These are phyloP conservation scores for Tipula vernalis DNA, from an alignment of 2,888 invertebrate species.

Conservation along the genomic window DNA sequence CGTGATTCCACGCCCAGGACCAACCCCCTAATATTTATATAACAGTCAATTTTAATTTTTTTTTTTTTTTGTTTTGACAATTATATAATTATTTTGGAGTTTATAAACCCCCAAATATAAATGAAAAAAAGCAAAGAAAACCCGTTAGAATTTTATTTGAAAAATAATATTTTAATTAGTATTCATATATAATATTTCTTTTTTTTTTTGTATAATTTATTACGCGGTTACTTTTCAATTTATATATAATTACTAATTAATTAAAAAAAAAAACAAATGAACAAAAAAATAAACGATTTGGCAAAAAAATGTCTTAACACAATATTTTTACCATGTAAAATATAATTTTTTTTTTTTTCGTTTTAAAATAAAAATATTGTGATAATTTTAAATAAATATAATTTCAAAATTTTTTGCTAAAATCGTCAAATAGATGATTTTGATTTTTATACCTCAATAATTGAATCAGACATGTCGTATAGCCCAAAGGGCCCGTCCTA, in stretches of 20 bases:
- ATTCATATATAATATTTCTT: slow-evolving; percentile 15
- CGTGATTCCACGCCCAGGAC: slow-evolving; percentile 73
- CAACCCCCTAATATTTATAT: slow-evolving; percentile 42
- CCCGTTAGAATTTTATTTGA: slow-evolving; percentile 34
- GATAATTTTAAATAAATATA: not conserved
- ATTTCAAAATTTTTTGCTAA: not conserved
- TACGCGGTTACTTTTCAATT: slow-evolving; percentile 8
- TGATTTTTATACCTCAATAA: slow-evolving; percentile 17
- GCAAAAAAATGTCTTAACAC: not conserved
- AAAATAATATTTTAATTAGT: slow-evolving; percentile 16
- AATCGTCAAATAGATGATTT: not conserved
- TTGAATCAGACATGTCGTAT: slow-evolving; percentile 17
- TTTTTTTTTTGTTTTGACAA: slow-evolving; percentile 4
- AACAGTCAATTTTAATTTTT: not conserved
- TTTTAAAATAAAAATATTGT: not conserved
- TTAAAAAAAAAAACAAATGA: not conserved
- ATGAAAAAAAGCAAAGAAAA: slow-evolving; percentile 34
- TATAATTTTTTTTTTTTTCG: not conserved
- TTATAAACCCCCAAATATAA: slow-evolving; percentile 6
- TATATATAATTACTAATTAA: slow-evolving; percentile 15
- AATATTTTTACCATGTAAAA: not conserved
- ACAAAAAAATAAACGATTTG: not conserved
- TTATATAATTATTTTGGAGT: slow-evolving; percentile 11
- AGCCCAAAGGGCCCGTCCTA: slow-evolving; percentile 18
- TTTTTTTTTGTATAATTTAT: slow-evolving; percentile 5